A percentile compares a stretch with the other conserved stretches of the same genome.
Evolutionary conservation across 2,797 vertebrate genomes (phyloP).

Genomic region (Crocodylus rhombifer): DNA sequence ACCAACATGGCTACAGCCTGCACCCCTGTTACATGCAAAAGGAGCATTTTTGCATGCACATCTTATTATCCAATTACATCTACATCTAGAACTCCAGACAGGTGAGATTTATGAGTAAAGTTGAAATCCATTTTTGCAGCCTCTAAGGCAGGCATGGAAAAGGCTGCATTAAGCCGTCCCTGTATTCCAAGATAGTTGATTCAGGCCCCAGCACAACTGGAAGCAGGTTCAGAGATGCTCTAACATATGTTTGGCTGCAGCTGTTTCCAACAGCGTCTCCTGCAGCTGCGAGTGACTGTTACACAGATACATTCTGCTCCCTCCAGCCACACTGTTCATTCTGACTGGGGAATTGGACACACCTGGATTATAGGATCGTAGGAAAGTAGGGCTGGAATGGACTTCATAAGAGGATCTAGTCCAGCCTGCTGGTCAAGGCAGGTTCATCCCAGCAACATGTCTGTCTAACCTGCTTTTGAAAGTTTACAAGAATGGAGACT

Average conservation of each 20-base stretch:
- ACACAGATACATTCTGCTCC: neutral
- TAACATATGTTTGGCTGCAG: fast-evolving
- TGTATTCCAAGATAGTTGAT: neutral
- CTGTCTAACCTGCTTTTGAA: too few relatives aligned
- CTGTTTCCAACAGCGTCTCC: neutral
- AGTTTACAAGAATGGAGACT: too few relatives aligned
- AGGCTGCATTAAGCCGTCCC: neutral
- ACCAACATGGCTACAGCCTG: too few relatives aligned
- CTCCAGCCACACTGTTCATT: neutral
- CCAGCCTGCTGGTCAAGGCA: too few relatives aligned
- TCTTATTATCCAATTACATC: neutral
- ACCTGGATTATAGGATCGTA: too few relatives aligned
- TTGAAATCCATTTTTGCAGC: neutral
- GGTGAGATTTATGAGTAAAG: neutral
- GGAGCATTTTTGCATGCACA: neutral
- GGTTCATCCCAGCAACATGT: too few relatives aligned
- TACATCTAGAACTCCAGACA: neutral
- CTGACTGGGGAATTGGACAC: neutral
- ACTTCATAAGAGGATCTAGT: too few relatives aligned
- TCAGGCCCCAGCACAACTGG: neutral
- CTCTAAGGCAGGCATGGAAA: neutral
- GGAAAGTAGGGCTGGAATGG: too few relatives aligned
- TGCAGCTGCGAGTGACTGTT: neutral
- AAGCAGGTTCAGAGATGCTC: neutral
- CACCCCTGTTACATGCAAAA: neutral